Base-by-base conservation (phyloP, 2,888 invertebrate species). In the Erannis defoliaria region DNA sequence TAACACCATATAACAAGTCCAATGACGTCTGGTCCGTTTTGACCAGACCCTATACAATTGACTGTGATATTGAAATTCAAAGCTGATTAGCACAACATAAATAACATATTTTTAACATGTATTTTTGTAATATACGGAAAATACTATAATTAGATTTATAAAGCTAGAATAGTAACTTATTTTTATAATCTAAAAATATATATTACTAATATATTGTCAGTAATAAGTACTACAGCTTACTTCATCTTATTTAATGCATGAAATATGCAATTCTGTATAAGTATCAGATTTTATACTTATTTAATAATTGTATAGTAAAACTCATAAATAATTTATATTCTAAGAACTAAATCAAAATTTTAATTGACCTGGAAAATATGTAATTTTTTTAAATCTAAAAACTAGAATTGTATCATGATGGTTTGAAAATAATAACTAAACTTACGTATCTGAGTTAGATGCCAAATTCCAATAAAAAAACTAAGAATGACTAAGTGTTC, bases 41-140 rank as follows among this genome's bases (percentile, higher is more conserved):
- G 53, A 60, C 21, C 16, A 50, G 61, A 72, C 73, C 75, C 73
- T 51, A 68, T 71, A 70, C 76, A 82, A 83, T 81, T 85, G 77
- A 82, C 88, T 89, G 89, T 89, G 89, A 89, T 89, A 89, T 78
- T 82, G 75, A 78, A 72, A 84, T 85, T 84, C 82, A 83, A 85
- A 85, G 78, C 72, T 72, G 72, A 74, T 61, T 75, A 75, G 71
- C 73, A 75, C 69, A 74, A 74, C 70, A 71, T 45, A 8, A 40
- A 33, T 23, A 50, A 55, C 9, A 55, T 61, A 55, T 46, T 55
- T 55, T 56, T 62, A 42, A 56, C 53, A 37, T 62, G 48, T 62
- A 56, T 56, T 62, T 55, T 56, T 62, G 53, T 62, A 62, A 57
- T 42, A 54, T 55, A 61, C 33, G 45, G 4, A 45, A 50, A 51